phyloP scores from a whole-genome alignment of 2,888 invertebrate genomes.

The Nyleta sp. region DNA sequence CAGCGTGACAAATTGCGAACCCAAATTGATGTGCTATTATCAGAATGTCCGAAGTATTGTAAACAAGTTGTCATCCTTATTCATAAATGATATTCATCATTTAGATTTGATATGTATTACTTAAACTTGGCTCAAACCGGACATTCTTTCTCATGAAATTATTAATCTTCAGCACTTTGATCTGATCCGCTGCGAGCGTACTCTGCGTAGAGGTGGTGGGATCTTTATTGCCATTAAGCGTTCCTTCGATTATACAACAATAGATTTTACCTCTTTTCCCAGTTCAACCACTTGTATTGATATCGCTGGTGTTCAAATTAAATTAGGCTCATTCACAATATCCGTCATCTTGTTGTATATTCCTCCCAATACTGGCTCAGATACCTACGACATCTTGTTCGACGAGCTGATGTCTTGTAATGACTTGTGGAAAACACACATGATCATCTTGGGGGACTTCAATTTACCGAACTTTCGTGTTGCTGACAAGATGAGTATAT shows the following conservation, averaged over 20 bases:
- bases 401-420: background rate
- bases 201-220: constrained; percentile 12
- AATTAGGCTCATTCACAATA: background rate
- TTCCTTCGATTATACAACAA: background rate
- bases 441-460: background rate
- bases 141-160: constrained; percentile 9
- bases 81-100: background rate
- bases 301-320: background rate
- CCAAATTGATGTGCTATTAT: background rate
- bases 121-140: constrained; percentile 12
- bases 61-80: background rate
- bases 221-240: background rate
- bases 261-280: background rate
- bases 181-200: constrained; percentile 4
- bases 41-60: constrained; percentile 1
- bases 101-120: constrained; percentile 2
- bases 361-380: background rate
- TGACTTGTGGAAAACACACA: background rate
- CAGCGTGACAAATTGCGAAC: background rate
- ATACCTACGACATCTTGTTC: background rate
- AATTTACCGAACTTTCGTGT: background rate
- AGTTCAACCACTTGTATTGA: background rate
- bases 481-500: too few relatives aligned
- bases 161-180: background rate
- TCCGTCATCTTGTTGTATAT: background rate